Percentiles rank a stretch among this genome's conserved stretches.
Evolutionary conservation across 1,140 invertebrate species (phyloP).

Genomic region (Phortica variegata): DNA sequence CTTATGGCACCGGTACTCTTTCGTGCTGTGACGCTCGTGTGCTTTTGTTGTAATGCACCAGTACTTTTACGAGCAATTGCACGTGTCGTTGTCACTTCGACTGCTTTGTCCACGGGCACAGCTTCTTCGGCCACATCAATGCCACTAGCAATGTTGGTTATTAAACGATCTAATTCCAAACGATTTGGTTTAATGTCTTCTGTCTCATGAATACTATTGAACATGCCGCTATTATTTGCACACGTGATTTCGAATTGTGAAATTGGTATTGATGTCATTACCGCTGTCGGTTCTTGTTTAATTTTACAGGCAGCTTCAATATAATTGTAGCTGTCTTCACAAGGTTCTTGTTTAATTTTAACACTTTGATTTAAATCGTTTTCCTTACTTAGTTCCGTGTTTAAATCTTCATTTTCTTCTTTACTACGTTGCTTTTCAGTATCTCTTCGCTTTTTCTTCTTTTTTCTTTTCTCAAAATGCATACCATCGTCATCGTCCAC

Average conservation of each 20-base stretch:
- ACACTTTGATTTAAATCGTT: background rate
- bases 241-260: slow-evolving; percentile 31
- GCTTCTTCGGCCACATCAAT: slow-evolving; percentile 39
- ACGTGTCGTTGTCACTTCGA: slow-evolving; percentile 22
- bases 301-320: too few species aligned
- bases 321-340: slow-evolving; percentile 15
- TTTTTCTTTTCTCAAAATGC: slow-evolving; percentile 31
- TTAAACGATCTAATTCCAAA: slow-evolving; percentile 42
- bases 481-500: slow-evolving; percentile 36
- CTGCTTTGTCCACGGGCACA: slow-evolving; percentile 15
- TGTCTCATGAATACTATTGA: slow-evolving; percentile 4
- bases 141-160: slow-evolving; percentile 39
- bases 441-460: slow-evolving; percentile 46
- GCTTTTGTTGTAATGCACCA: background rate
- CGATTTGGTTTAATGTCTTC: slow-evolving; percentile 46
- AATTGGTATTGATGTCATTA: slow-evolving; percentile 50
- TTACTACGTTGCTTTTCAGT: background rate
- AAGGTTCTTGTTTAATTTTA: slow-evolving; percentile 36
- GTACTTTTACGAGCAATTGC: background rate
- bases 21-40: slow-evolving; percentile 27
- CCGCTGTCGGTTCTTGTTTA: slow-evolving; percentile 18
- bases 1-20: slow-evolving; percentile 32
- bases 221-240: background rate
- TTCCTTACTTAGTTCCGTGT: background rate
- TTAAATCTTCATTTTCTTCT: background rate